Evolutionary conservation across 2,888 invertebrate genomes (phyloP), one percentile per base, ranked within the genome.

Genomic region (Himalopsyche anomala): DNA sequence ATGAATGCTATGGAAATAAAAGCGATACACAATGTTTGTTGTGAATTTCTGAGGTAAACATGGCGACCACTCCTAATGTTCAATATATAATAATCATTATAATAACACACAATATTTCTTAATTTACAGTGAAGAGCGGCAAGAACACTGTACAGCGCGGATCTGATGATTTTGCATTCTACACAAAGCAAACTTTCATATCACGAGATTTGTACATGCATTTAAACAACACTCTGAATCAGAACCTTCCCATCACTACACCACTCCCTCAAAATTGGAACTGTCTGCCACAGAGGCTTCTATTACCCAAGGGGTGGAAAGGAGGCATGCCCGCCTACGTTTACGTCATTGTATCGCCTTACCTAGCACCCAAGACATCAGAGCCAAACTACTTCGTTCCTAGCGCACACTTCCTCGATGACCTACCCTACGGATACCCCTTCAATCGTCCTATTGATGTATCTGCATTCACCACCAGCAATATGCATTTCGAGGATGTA

Each of bases 201-300:
- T 94, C 95, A 90, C 93, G 94, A 36, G 94, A 95, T 89, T 91
- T 96, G 86, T 94, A 94, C 92, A 94, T 95, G 89, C 94, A 94
- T 89, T 91, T 96, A 40, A 93, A 95, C 88, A 90, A 92, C n/a
- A 94, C 95, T 81, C 88, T 92, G 36, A 91, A 91, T 15, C 92
- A 92, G 56, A 91, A 91, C 69, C 91, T 92, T 84, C 90, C 92
- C 19, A 92, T 93, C 90, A 91, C 91, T 74, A 89, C 91, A 89
- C 91, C 92, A 88, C 90, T 91, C 81, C 90, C 89, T 86, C 91
- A 92, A 89, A 91, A 92, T 89, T 92, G 95, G 90, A 95, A 94
- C 88, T 95, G 95, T 83, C 96, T 95, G 93, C 96, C 97, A 4
- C 93, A 94, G 42, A 95, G 96, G 89, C 92, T 96, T 79, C 90